Evolutionary conservation across 2,113 vertebrate species (phyloP).

Genomic region (Corydoras maculifer): DNA sequence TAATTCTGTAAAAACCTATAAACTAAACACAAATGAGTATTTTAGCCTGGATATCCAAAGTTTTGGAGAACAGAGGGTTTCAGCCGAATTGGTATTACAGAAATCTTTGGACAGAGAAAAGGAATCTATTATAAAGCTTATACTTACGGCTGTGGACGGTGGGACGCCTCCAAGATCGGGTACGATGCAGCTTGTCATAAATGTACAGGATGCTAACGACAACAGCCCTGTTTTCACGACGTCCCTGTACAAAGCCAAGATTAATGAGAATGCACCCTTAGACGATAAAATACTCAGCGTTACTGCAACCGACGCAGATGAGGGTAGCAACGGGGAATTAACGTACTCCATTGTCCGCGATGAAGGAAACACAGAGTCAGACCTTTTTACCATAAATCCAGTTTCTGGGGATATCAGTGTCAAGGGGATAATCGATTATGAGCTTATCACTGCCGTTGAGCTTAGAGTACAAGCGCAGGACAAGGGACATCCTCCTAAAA

Average conservation of each 20-base stretch:
- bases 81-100: slow-evolving; percentile 43
- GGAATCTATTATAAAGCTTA: slow-evolving; percentile 40
- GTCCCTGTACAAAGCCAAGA: slow-evolving; percentile 47
- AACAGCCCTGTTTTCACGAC: slow-evolving; percentile 57
- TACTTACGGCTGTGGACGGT: slow-evolving; percentile 49
- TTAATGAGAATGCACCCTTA: slow-evolving; percentile 46
- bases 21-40: slow-evolving; percentile 30
- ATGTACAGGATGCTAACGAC: slow-evolving; percentile 63
- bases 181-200: slow-evolving; percentile 47
- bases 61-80: slow-evolving; percentile 26
- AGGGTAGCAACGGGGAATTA: slow-evolving; percentile 53
- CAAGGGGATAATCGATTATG: slow-evolving; percentile 62
- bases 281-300: slow-evolving; percentile 43
- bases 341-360: slow-evolving; percentile 25
- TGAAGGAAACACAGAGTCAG: slow-evolving; percentile 52
- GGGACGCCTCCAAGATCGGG: slow-evolving; percentile 47
- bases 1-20: slow-evolving; percentile 36
- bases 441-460: slow-evolving; percentile 60
- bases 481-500: slow-evolving; percentile 56
- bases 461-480: slow-evolving; percentile 65
- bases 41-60: slow-evolving; percentile 40
- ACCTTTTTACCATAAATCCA: slow-evolving; percentile 64
- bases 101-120: slow-evolving; percentile 55
- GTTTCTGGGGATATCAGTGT: slow-evolving; percentile 70
- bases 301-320: slow-evolving; percentile 56